A percentile compares a stretch with the other conserved stretches of the same genome.
phyloP scores from a whole-genome alignment of 2,888 invertebrate genomes.

The Cremastinae sp. region DNA sequence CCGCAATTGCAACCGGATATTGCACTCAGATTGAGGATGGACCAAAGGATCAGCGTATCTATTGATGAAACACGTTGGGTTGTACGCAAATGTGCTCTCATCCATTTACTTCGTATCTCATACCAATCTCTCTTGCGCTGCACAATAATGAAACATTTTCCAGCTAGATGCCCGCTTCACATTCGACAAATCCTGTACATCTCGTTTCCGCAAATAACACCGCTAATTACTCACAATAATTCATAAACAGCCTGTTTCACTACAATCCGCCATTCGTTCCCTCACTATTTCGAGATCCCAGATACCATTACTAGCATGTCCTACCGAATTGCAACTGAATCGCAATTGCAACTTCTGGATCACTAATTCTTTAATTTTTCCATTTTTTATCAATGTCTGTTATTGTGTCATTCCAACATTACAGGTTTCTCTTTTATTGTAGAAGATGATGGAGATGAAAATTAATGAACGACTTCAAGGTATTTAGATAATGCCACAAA shows the following conservation, averaged over 20 bases:
- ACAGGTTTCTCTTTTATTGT: too few species aligned
- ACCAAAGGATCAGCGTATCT: constrained; percentile 51
- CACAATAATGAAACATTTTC: constrained; percentile 30
- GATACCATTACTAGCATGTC: too few species aligned
- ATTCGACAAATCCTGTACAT: not conserved
- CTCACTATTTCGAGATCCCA: constrained; percentile 13
- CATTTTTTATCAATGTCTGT: too few species aligned
- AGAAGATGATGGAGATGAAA: too few species aligned
- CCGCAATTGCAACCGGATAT: constrained; percentile 56
- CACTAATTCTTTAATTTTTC: too few species aligned
- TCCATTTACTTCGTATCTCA: constrained; percentile 1
- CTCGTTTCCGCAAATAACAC: constrained; percentile 17
- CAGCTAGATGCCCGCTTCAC: not conserved
- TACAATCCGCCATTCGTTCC: too few species aligned
- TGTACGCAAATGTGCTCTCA: constrained; percentile 14
- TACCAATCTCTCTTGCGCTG: not conserved
- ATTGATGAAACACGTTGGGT: constrained; percentile 40
- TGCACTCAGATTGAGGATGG: constrained; percentile 48
- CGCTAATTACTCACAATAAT: constrained; percentile 23
- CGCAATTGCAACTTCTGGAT: too few species aligned
- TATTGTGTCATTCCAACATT: too few species aligned
- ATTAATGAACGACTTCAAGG: too few species aligned
- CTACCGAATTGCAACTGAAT: too few species aligned
- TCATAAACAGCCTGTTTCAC: not conserved
- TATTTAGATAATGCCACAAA: too few species aligned